Base-by-base conservation (phyloP, 2,888 invertebrate genomes). In the Yponomeuta sedellus region DNA sequence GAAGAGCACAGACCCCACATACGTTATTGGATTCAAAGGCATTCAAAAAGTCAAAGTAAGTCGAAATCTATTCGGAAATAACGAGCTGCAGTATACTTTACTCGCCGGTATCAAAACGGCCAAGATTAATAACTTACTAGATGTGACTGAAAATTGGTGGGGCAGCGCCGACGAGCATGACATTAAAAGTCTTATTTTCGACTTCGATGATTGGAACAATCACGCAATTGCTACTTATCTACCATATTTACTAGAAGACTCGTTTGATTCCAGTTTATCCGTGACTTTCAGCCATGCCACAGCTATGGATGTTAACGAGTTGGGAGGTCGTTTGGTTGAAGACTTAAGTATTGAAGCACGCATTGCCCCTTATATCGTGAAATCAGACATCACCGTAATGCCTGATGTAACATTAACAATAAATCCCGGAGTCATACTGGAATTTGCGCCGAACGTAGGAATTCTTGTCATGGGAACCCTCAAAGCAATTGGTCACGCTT, bases 161-260 rank as follows among this genome's bases (percentile, higher is more conserved):
- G 99, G 99, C 12, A 95, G 95, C 3, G 88, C 91, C 0, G 93
- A 95, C 66, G 94, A 96, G 65, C 88, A 86, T 6, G 92, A 93
- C 66, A 99, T 99, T 66, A 94, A 94, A 72, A 92, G 94, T 65
- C 93, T 94, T 77, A 98, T 99, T 75, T 99, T 99, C 80, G 99
- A 99, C 86, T 99, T 99, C 84, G 98, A 99, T 81, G 99, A 99
- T 81, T 99, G 99, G 99, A 99, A 99, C 81, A 97, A 98, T 83
- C 98, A 97, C 81, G 98, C 98, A 0, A 94, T 98, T 65, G 99
- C 98, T 0, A 93, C 95, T 16, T 99, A 96, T 82, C 93, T 95
- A 66, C 99, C 99, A 0, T 99, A 94, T 82, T 92, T 98, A 67
- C 93, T 95, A 0, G 95, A 95, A 77, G 95, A 97, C 71, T 92